Base-by-base conservation (phyloP, 2,888 invertebrate genomes). In the Tortricodes alternella region DNA sequence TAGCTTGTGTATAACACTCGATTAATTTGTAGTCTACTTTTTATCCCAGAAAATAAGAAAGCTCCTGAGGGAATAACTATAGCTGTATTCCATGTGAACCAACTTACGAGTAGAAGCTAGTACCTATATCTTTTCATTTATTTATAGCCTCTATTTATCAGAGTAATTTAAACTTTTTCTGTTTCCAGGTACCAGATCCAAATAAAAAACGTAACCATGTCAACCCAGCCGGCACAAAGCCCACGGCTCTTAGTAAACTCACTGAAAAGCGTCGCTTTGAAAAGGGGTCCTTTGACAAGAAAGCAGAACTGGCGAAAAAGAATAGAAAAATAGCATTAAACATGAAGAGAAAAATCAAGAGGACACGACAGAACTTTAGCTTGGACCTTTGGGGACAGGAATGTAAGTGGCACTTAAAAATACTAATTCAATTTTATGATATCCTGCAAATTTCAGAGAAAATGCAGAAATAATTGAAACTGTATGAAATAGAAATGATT, bases 331-430 rank as follows among this genome's bases (percentile, higher is more conserved):
- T 85, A 41, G 85, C 82, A 0, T 55, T 76, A 7, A 78, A 82
- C 5, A 85, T 81, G 62, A 89, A 85, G 55, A 78, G 75, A 60
- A 88, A 83, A 59, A 73, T 79, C 0, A 87, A 89, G 44, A 80
- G 85, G 49, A 78, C 83, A 2, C 78, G 85, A 46, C 88, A 92
- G 50, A 91, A 92, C n/a, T 93, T 93, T 63, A 78, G 85, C 37
- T 70, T 76, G 38, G 94, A 96, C 76, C 72, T 96, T 46, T 96
- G 96, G 96, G 81, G 83, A n/a, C 85, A 89, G 29, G 91, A 92
- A 59, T 85, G 92, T 85, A 70, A 80, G 89, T 88, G 57, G 68
- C 70, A 11, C 9, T 16, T 50, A 18, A 3, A 9, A 8, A 16
- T 53, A 16, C 27, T 8, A 46, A 3, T 7, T 34, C 4, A 13